Evolutionary conservation across 2,888 invertebrate genomes (phyloP), one percentile per base, ranked within the genome.

Genomic region (Lochmaea capreae): DNA sequence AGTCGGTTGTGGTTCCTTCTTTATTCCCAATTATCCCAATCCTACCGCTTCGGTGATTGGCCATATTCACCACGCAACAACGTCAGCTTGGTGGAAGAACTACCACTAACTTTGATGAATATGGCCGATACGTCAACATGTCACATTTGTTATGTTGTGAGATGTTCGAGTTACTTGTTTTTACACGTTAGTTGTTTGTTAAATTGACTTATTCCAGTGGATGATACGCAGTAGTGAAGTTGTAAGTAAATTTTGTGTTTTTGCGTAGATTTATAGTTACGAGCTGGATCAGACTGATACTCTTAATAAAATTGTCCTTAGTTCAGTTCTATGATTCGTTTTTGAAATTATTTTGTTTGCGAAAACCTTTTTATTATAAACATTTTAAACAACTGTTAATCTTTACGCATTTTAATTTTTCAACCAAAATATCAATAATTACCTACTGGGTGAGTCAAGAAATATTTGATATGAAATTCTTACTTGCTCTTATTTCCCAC

Each of bases 41-140:
- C 76, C 72, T 79, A 71, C 73, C 76, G 43, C 81, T 83, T 81
- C 84, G 84, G 84, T 85, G 83, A 83, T 85, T 84, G 84, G 84
- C 84, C 85, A 84, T 84, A 84, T 84, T 84, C 84, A 83, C 77
- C 22, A 79, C 16, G 54, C 54, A 73, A 77, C 78, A 78, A 80
- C 78, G 79, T 78, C 78, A 75, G 78, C 80, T 83, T 82, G 84
- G 84, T 83, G 84, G 82, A 79, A 81, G 83, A 79, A 79, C 66
- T 67, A 49, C 33, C 62, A 74, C 70, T 73, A 77, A 77, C 76
- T 67, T 43, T 74, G 75, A 80, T 81, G 84, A 84, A 84, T 84
- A 85, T 84, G 84, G 84, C 82, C 81, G 77, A 82, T 80, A 74
- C 61, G 72, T 79, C 77, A 71, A 75, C 72, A 71, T 76, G 74